Evolutionary conservation across 2,797 vertebrate species (phyloP).

Genomic region (Numenius phaeopus): DNA sequence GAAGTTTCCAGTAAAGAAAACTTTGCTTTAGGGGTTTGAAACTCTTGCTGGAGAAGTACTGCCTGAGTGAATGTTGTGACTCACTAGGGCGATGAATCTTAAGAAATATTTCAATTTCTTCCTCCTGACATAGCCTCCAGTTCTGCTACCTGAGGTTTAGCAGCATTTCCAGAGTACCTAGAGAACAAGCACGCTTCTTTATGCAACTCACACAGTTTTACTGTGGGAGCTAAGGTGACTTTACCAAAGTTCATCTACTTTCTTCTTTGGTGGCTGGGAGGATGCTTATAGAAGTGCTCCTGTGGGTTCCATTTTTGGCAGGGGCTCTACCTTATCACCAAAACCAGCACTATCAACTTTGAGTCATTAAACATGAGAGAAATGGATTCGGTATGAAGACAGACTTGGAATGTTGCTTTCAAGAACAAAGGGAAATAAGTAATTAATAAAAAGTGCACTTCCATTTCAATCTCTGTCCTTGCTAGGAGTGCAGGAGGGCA

Average conservation of each 20-base stretch:
- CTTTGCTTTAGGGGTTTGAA: not conserved
- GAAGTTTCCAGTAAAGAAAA: not conserved
- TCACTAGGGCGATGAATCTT: not conserved
- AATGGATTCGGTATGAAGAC: not conserved
- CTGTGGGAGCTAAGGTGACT: not conserved
- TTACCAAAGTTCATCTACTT: not conserved
- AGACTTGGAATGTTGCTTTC: not conserved
- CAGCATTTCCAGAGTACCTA: not conserved
- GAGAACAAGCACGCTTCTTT: not conserved
- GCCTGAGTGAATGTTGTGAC: not conserved
- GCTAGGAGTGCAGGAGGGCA: not conserved
- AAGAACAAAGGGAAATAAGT: not conserved
- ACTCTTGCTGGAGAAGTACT: not conserved
- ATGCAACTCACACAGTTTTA: not conserved
- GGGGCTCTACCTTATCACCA: not conserved
- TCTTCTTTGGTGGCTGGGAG: not conserved
- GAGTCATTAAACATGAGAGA: not conserved
- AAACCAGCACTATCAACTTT: not conserved
- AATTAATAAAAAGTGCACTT: not conserved
- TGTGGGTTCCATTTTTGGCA: not conserved
- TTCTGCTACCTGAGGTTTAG: not conserved
- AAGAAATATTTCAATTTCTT: not conserved
- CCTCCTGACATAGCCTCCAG: not conserved
- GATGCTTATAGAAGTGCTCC: not conserved
- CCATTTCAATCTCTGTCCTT: not conserved